Conservation (phyloP, 2,888 invertebrate species). For the Camptogramma bilineatum region DNA sequence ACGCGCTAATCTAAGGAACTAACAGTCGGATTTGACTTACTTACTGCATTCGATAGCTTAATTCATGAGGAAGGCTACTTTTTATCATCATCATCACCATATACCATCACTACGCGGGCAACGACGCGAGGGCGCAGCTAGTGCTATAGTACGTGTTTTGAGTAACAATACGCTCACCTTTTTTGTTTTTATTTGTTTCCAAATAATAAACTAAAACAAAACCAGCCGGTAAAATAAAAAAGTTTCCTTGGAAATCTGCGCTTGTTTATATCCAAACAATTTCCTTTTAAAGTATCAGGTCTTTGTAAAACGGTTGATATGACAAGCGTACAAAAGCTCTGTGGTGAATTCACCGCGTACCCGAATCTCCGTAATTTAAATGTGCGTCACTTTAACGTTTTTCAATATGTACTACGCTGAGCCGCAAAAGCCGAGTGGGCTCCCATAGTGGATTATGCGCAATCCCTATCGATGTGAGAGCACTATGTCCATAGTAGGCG, state of each 20-base stretch:
- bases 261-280: neutral
- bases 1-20: no score
- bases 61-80: no score
- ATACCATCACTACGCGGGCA: no score
- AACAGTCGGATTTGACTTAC: no score
- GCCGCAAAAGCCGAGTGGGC: conserved; percentile 33
- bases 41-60: no score
- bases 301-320: conserved; percentile 7
- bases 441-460: conserved; percentile 33
- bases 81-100: no score
- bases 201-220: neutral
- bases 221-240: neutral
- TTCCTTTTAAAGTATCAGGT: neutral
- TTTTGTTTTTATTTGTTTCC: neutral
- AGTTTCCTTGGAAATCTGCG: no score
- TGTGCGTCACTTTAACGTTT: conserved; percentile 21
- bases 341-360: neutral
- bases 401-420: conserved; percentile 29
- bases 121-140: no score
- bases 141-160: no score
- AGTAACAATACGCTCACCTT: no score
- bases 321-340: conserved; percentile 16
- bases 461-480: conserved; percentile 38
- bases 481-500: conserved; percentile 33
- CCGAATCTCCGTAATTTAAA: conserved; percentile 14